phyloP scores from a whole-genome alignment of 2,888 invertebrate species.

The Congeria kusceri region DNA sequence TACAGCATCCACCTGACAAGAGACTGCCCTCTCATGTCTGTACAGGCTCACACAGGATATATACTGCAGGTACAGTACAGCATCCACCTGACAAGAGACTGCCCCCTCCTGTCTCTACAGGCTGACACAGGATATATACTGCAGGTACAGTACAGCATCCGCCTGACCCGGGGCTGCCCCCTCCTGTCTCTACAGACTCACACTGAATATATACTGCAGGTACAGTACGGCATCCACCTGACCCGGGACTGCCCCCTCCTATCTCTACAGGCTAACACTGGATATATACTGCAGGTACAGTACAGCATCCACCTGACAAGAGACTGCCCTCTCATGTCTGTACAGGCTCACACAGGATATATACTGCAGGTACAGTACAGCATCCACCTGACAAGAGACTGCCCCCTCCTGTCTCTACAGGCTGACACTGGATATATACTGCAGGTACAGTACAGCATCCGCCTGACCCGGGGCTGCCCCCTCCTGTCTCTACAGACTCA shows the following conservation, averaged over 20 bases:
- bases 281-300: too few relatives aligned
- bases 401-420: too few relatives aligned
- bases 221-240: background rate
- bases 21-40: constrained; percentile 39
- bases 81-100: too few relatives aligned
- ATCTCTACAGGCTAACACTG: too few relatives aligned
- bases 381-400: too few relatives aligned
- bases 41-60: constrained; percentile 45
- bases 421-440: too few relatives aligned
- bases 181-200: constrained; percentile 37
- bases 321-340: constrained; percentile 39
- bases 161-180: constrained; percentile 28
- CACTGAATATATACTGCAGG: constrained; percentile 57
- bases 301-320: constrained; percentile 38
- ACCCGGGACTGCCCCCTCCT: too few relatives aligned
- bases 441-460: constrained; percentile 48
- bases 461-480: constrained; percentile 28
- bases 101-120: too few relatives aligned
- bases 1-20: constrained; percentile 38
- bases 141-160: constrained; percentile 48
- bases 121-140: too few relatives aligned
- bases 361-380: constrained; percentile 45
- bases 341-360: constrained; percentile 45
- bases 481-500: constrained; percentile 37
- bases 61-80: constrained; percentile 45